Evolutionary conservation across 2,113 vertebrate genomes (phyloP).

Genomic region (Willisornis vidua): DNA sequence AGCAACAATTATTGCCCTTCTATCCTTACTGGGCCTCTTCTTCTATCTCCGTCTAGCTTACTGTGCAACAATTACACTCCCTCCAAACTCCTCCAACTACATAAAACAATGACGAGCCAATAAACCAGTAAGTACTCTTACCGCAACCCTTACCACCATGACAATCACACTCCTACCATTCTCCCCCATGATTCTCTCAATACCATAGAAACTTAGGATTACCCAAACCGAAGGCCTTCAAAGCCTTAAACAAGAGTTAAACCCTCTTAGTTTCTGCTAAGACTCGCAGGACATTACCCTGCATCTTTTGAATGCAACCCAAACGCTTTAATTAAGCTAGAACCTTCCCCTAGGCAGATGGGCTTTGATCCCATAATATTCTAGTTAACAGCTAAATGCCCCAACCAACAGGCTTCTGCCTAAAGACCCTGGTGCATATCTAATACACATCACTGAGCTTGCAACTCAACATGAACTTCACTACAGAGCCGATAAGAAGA

Average conservation of each 20-base stretch:
- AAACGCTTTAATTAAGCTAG: background rate
- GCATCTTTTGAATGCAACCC: background rate
- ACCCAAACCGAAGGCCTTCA: background rate
- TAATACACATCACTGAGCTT: background rate
- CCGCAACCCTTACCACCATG: accelerated
- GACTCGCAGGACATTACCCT: accelerated
- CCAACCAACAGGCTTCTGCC: background rate
- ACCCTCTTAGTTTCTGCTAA: background rate
- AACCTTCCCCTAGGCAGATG: background rate
- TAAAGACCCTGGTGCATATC: accelerated
- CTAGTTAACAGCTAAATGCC: background rate
- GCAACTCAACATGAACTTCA: background rate
- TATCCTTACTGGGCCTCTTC: background rate
- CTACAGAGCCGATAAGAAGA: background rate
- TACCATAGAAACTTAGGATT: background rate
- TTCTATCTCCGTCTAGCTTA: background rate
- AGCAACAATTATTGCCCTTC: background rate
- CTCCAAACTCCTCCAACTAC: background rate
- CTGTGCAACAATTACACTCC: background rate
- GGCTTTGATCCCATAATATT: accelerated
- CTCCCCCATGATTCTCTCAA: background rate
- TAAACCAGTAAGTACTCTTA: background rate
- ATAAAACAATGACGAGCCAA: background rate
- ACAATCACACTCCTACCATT: background rate
- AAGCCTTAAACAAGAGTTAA: background rate